A percentile compares a stretch with the other conserved stretches of the same genome.
Evolutionary conservation across 2,888 invertebrate genomes (phyloP).

Genomic region (Sesia bembeciformis): DNA sequence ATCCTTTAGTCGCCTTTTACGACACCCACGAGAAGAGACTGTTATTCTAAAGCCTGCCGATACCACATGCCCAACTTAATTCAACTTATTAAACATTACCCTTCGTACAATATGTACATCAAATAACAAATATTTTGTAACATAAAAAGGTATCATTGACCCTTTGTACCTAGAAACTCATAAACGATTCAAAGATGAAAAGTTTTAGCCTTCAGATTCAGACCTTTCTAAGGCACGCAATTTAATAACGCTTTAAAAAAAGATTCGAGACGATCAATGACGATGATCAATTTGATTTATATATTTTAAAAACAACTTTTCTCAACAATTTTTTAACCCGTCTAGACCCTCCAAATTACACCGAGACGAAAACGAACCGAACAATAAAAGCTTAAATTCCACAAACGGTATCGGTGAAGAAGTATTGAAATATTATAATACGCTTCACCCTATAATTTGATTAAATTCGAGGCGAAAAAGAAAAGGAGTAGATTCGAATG

Average conservation of each 20-base stretch:
- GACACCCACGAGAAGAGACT: too few relatives aligned
- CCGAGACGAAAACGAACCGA: constrained; percentile 52
- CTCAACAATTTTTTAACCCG: constrained; percentile 34
- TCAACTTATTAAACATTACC: too few relatives aligned
- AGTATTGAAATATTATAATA: constrained; percentile 72
- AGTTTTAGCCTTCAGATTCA: background rate
- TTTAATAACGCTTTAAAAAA: background rate
- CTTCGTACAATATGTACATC: too few relatives aligned
- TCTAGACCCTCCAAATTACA: constrained; percentile 65
- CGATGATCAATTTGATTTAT: constrained; percentile 23
- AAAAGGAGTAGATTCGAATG: constrained; percentile 60
- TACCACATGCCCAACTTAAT: too few relatives aligned
- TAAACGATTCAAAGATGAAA: background rate
- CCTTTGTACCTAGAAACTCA: too few relatives aligned
- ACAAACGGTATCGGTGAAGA: constrained; percentile 61
- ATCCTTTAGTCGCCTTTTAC: too few relatives aligned
- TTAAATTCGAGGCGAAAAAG: constrained; percentile 65
- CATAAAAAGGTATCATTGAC: too few relatives aligned
- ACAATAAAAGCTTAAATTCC: constrained; percentile 66
- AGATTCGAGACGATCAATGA: constrained; percentile 13
- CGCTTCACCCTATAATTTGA: constrained; percentile 71
- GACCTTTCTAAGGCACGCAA: too few relatives aligned
- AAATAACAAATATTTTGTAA: too few relatives aligned
- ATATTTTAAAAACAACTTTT: constrained; percentile 6
- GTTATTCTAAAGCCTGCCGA: too few relatives aligned